Evolutionary conservation across 2,888 invertebrate genomes (phyloP).

Genomic region (Ochropleura plecta): DNA sequence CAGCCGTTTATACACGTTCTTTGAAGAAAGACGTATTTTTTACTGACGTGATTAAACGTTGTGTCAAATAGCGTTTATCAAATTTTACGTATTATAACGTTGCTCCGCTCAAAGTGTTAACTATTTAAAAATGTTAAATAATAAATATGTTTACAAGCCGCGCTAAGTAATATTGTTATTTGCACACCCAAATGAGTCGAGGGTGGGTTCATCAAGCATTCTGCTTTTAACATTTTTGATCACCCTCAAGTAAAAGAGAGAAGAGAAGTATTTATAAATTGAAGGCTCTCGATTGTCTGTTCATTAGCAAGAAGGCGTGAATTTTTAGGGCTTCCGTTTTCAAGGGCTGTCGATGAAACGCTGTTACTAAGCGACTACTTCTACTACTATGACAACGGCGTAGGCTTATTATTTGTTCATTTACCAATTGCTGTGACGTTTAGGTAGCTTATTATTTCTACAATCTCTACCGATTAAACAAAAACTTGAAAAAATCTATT

Average conservation of each 20-base stretch:
- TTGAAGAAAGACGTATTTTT: too few species aligned
- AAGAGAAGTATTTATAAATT: too few species aligned
- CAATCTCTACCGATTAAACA: neutral
- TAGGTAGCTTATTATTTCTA: neutral
- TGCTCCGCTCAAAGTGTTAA: too few species aligned
- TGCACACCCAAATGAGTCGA: neutral
- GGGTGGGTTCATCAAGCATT: neutral
- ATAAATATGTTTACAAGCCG: neutral
- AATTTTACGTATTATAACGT: too few species aligned
- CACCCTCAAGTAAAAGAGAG: conserved; percentile 2
- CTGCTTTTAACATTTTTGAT: neutral
- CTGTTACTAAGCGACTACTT: too few species aligned
- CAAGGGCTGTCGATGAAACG: neutral
- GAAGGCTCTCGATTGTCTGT: conserved; percentile 25
- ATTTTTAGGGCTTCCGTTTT: conserved; percentile 1
- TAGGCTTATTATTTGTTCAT: neutral
- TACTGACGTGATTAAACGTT: too few species aligned
- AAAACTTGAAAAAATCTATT: neutral
- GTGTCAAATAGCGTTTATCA: too few species aligned
- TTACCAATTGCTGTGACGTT: neutral
- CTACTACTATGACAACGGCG: too few species aligned
- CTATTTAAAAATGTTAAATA: neutral
- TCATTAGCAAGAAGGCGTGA: conserved; percentile 27
- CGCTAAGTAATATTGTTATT: neutral
- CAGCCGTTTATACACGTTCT: too few species aligned